Conservation (phyloP, 2,888 invertebrate genomes). For the Chironomus tentans region DNA sequence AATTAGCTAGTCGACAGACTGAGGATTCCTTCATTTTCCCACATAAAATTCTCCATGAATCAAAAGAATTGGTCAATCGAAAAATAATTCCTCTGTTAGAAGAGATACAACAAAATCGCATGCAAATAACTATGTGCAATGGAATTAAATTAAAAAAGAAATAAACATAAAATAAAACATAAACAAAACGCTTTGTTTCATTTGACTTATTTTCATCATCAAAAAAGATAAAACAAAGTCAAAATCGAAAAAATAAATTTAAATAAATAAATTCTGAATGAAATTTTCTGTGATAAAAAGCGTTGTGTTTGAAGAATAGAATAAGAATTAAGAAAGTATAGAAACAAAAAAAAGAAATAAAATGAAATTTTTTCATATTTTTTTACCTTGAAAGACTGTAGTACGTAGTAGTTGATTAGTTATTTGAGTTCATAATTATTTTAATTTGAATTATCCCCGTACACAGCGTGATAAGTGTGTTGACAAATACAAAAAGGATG, state of each 20-base stretch:
- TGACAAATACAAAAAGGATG: background rate
- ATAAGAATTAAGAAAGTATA: constrained; percentile 28
- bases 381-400: constrained; percentile 37
- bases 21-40: no score
- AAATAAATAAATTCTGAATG: background rate
- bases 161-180: background rate
- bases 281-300: constrained; percentile 16
- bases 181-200: background rate
- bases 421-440: constrained; percentile 21
- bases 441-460: background rate
- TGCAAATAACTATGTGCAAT: background rate
- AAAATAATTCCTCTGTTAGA: no score
- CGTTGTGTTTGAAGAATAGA: constrained; percentile 3
- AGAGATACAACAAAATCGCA: background rate
- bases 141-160: background rate
- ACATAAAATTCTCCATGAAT: no score
- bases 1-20: no score
- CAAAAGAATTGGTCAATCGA: no score
- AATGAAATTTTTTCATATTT: constrained; percentile 29
- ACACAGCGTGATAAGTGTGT: constrained; percentile 30
- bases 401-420: constrained; percentile 21
- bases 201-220: background rate
- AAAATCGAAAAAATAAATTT: background rate
- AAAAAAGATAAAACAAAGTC: background rate
- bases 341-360: constrained; percentile 29